Base-by-base conservation (phyloP, 2,113 vertebrate species). In the Pagrus major region DNA sequence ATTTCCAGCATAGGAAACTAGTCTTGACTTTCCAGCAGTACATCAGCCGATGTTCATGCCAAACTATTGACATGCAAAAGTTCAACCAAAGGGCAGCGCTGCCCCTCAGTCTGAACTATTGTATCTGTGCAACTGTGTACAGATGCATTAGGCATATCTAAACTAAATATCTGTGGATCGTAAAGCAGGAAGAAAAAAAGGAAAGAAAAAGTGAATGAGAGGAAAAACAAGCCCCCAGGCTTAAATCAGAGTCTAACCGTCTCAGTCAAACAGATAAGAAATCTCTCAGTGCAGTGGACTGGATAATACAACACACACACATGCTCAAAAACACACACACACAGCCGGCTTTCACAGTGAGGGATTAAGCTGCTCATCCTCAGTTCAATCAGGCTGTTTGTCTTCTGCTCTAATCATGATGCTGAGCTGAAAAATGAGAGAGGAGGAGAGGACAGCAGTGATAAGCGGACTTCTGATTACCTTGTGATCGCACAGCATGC, bases 311-410 rank as follows among this genome's bases (percentile, higher is more conserved):
- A 76, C 52, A 73, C 81, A 49, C 31, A 46, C 42, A 68, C 27
- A 9, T 16, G 8, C 39, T 10, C 14, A 46, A 27, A 47, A 10
- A 47, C 61, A 58, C 63, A 46, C 18, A 68, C 44, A 54, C n/a
- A 10, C 47, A 44, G 31, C 42, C 31, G 41, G 33, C 67, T 68
- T 31, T 71, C 71, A 2, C 71, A 77, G 67, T 3, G 35, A 76
- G 65, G 49, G 66, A 74, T 88, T 79, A 71, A 9, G 20, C 64
- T 79, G 68, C 71, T 86, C 83, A 41, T 79, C 56, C 63, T 74
- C 44, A 58, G 70, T 82, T 87, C 75, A 82, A 44, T 86, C 81
- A 77, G 81, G 12, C 78, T 83, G 82, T 90, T 89, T 70, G 82
- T 88, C 49, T 81, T 67, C 68, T 61, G 78, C 68, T 66, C 21